Evolutionary conservation across 2,888 invertebrate genomes (phyloP), one percentile per base, ranked within the genome.

Genomic region (Epirrhoe alternata): DNA sequence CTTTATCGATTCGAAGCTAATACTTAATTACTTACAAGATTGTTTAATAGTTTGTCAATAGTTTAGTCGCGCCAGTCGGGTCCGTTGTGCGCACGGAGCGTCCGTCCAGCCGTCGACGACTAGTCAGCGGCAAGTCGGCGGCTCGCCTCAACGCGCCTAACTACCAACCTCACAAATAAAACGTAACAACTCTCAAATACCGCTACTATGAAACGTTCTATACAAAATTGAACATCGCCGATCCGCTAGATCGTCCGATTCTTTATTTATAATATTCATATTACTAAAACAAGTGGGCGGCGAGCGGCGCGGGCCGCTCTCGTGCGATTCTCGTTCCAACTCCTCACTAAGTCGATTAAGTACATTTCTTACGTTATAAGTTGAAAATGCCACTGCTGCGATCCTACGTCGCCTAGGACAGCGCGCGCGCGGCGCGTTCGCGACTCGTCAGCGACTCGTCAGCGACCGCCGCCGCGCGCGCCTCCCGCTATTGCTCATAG

Each of bases 1-100:
- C 91, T 92, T 93, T 92, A 91, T 92, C 88, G 90, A 91, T 90
- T 92, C 86, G 89, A 93, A 93, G 92, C 93, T 92, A 92, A 92
- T 92, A 92, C 92, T 92, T 90, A 92, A 90, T 92, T 92, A 93
- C 89, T 91, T 91, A 92, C 89, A 90, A 92, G 92, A 91, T 89
- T 88, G 92, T 91, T 87, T 89, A 89, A 88, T 91, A 91, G 87
- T 89, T 86, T 77, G 66, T 78, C 66, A 87, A 83, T 89, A 88
- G 86, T 86, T 61, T 63, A 82, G 86, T 84, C 83, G 84, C 85
- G 86, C 81, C 84, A 73, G 81, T 76, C 78, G 81, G 56, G 66
- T 75, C 76, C 77, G 77, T 71, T 68, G 75, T 38, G 60, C 62
- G 56, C 30, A 24, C 59, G 56, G 58, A 31, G 30, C 31, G 51